phyloP scores from a whole-genome alignment of 2,113 vertebrate genomes.

The Anoura caudifer region DNA sequence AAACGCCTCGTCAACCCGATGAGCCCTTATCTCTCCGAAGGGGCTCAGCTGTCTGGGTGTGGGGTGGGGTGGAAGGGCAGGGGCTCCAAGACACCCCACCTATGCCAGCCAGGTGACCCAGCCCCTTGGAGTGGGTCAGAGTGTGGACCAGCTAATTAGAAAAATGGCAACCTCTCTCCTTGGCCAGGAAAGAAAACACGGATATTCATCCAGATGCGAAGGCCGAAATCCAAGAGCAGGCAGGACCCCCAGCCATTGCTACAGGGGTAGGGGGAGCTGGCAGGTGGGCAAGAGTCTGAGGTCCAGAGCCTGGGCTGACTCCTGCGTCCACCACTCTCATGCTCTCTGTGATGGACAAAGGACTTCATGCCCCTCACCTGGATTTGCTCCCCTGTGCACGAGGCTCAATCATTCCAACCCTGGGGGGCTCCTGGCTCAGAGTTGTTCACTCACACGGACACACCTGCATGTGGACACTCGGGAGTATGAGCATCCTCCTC shows the following conservation, averaged over 20 bases:
- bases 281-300: accelerated
- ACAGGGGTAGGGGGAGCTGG: accelerated
- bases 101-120: neutral
- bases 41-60: neutral
- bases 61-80: neutral
- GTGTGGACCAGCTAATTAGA: neutral
- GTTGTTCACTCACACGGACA: neutral
- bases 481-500: neutral
- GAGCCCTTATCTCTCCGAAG: neutral
- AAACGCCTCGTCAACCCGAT: neutral
- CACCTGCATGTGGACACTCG: neutral
- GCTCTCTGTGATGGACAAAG: neutral
- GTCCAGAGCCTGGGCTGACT: neutral
- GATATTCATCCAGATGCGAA: neutral
- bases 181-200: neutral
- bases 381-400: neutral
- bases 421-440: neutral
- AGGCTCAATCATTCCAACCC: neutral
- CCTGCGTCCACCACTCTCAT: neutral
- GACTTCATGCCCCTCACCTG: neutral
- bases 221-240: neutral
- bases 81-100: too few species aligned
- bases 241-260: neutral
- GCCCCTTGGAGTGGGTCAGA: neutral
- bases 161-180: neutral